Base-by-base conservation (phyloP, 2,888 invertebrate genomes). In the Rhingia rostrata region DNA sequence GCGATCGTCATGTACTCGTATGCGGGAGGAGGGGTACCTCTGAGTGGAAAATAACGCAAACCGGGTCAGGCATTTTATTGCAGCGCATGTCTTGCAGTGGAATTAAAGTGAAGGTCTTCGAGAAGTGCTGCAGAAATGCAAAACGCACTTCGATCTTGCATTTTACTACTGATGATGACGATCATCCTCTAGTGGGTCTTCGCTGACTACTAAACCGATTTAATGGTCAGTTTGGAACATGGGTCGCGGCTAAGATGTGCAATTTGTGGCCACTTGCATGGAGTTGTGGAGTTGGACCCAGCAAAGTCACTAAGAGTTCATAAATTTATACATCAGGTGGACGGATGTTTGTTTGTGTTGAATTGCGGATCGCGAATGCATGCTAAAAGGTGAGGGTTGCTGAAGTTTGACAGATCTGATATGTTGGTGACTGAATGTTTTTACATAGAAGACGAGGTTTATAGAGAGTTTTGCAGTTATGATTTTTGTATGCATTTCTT, bases 61-160 rank as follows among this genome's bases (percentile, higher is more conserved):
- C 78, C 78, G 78, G 82, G 82, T 82, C 77, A 82, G 14, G 69
- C 47, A 58, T 82, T 82, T 82, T 82, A 77, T 72, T 70, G 64
- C 74, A 45, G 49, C 22, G 22, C 22, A 22, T 2, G 2, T 22
- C 22, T 22, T 22, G 22, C 58, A 53, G 58, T 54, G 51, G 45
- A 64, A 64, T 70, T 81, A 56, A 66, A 81, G 70, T 69, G 81
- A 81, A 81, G 81, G 81, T 75, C 81, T 81, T 63, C 56, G 75
- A 51, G 33, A 22, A 22, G 10, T 9, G 22, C 22, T 22, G 22
- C 22, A 35, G 37, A 37, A 41, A 63, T 37, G 43, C 61, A 47
- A 56, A 78, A 63, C 63, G 58, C 78, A 78, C 47, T 51, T 75
- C 49, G 81, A 75, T 80, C 39, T 80, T 67, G 45, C 54, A 61